A percentile compares a stretch with the other conserved stretches of the same genome.
Evolutionary conservation across 2,113 vertebrate species (phyloP).

Genomic region (Chloebia gouldiae): DNA sequence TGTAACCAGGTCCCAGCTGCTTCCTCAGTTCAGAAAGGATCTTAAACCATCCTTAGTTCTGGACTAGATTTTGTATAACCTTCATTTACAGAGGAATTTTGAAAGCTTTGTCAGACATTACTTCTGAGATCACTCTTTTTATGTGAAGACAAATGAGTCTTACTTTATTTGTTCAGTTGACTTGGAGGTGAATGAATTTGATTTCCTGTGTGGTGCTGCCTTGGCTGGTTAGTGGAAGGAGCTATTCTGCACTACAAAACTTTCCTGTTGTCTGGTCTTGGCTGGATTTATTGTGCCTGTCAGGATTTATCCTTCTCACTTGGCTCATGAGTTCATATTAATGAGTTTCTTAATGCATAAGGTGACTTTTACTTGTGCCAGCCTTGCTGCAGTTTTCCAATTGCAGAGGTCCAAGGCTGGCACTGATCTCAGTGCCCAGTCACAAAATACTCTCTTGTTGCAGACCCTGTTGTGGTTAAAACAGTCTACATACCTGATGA

Average conservation of each 20-base stretch:
- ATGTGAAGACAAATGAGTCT: neutral
- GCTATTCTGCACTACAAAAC: neutral
- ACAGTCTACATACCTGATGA: neutral
- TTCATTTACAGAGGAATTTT: neutral
- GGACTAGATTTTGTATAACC: neutral
- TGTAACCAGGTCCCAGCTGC: neutral
- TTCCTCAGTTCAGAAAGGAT: neutral
- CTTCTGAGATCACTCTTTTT: neutral
- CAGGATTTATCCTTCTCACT: neutral
- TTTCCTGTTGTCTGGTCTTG: neutral
- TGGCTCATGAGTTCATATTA: neutral
- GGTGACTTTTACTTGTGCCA: neutral
- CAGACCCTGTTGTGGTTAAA: neutral
- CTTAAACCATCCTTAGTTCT: neutral
- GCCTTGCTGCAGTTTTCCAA: neutral
- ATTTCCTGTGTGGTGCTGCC: neutral
- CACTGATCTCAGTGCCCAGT: neutral
- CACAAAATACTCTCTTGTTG: neutral
- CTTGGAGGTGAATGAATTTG: neutral
- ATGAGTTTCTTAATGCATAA: neutral
- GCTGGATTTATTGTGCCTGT: neutral
- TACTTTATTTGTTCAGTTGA: neutral
- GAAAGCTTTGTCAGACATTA: neutral
- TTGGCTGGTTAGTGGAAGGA: neutral
- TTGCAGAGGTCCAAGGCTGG: neutral